A percentile compares a stretch with the other conserved stretches of the same genome.
Conservation (phyloP, 2,797 vertebrate genomes). For the Macropus fuliginosus region DNA sequence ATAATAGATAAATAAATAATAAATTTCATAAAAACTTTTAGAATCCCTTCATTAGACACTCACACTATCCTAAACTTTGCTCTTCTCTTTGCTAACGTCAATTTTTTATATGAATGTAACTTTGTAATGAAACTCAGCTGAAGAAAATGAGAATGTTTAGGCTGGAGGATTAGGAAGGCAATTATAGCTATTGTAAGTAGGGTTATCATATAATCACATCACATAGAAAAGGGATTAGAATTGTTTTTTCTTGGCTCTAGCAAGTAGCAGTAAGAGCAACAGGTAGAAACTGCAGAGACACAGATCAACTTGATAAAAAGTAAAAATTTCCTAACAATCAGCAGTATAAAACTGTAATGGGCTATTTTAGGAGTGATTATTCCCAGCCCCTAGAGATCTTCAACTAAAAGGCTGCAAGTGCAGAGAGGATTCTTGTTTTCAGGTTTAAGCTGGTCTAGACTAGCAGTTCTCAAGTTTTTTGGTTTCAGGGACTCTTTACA, state of each 20-base stretch:
- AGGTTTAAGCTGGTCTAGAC: neutral
- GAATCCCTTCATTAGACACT: neutral
- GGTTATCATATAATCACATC: neutral
- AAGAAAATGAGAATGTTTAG: neutral
- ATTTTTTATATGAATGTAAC: neutral
- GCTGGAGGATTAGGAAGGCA: neutral
- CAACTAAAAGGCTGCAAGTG: neutral
- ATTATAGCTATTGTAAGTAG: neutral
- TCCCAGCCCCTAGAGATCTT: neutral
- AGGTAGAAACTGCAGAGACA: neutral
- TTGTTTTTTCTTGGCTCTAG: neutral
- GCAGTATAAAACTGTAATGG: neutral
- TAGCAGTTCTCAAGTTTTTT: neutral
- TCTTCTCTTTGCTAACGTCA: neutral
- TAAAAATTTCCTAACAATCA: neutral
- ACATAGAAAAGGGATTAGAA: neutral
- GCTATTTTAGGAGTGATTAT: neutral
- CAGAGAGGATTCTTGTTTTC: neutral
- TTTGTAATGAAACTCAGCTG: neutral
- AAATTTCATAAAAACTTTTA: neutral
- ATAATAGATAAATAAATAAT: no score
- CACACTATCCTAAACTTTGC: neutral
- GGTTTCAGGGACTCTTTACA: neutral
- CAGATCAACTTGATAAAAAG: neutral
- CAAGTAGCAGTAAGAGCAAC: neutral